Conservation (phyloP, 2,797 vertebrate genomes). For the Mallotus villosus region DNA sequence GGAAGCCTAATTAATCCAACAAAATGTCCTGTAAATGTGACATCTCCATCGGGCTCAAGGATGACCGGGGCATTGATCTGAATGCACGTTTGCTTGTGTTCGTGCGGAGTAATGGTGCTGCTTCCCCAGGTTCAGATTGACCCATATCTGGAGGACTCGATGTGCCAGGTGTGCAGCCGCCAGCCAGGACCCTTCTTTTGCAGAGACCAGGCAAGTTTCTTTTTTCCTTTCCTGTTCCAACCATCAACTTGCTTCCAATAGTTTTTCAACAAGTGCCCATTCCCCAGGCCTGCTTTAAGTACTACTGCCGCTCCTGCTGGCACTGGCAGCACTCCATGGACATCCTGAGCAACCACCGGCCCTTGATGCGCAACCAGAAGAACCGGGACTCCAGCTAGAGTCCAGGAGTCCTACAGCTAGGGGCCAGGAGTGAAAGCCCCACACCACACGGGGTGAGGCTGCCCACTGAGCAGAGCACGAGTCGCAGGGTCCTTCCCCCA, state of each 20-base stretch:
- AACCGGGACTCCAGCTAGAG: conserved; percentile 92
- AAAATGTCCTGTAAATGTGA: background rate
- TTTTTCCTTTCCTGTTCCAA: too few species aligned
- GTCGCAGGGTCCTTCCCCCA: conserved; percentile 64
- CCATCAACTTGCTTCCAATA: background rate
- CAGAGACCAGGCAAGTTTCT: conserved; percentile 87
- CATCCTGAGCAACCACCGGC: conserved; percentile 93
- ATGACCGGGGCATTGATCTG: background rate
- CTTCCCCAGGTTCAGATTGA: conserved; percentile 91
- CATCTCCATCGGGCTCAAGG: too few species aligned
- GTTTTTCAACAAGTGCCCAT: background rate
- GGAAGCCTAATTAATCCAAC: background rate
- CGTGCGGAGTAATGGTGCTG: background rate
- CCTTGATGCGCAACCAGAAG: conserved; percentile 99
- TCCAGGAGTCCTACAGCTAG: conserved; percentile 36
- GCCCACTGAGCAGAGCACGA: conserved; percentile 72
- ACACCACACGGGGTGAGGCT: conserved; percentile 41
- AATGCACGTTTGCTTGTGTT: background rate
- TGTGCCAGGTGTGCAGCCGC: conserved; percentile 93
- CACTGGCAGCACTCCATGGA: conserved; percentile 98
- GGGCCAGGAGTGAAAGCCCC: conserved; percentile 55
- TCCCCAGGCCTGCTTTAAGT: conserved; percentile 94
- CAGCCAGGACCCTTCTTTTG: conserved; percentile 98
- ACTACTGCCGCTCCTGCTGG: conserved; percentile 98
- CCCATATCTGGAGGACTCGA: conserved; percentile 95